These are phyloP conservation scores for Napeogenes inachia DNA, from an alignment of 2,888 invertebrate species.

Conservation along the genomic window DNA sequence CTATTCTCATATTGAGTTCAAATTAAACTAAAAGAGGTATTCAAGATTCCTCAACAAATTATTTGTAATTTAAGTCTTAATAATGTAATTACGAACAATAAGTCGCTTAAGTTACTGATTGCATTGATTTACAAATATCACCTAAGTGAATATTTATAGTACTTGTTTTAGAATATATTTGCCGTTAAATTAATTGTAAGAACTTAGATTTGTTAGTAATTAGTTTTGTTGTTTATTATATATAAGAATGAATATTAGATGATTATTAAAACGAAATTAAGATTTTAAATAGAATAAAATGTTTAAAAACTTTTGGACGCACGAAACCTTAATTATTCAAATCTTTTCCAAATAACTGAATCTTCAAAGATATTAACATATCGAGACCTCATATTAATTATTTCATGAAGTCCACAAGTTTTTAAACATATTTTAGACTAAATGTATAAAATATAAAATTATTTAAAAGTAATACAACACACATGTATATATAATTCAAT, in stretches of 20 bases:
- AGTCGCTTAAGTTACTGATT: background rate
- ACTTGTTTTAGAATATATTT: background rate
- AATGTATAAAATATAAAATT: background rate
- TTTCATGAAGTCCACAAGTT: background rate
- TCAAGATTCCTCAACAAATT: constrained; percentile 5
- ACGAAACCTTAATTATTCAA: too few relatives aligned
- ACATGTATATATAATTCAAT: background rate
- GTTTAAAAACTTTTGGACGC: too few relatives aligned
- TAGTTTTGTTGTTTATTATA: too few relatives aligned
- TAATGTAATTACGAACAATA: background rate
- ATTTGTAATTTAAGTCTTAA: constrained; percentile 7
- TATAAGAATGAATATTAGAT: too few relatives aligned
- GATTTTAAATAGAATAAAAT: too few relatives aligned
- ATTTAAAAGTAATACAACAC: background rate
- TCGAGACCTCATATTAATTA: background rate
- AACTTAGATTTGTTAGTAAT: too few relatives aligned
- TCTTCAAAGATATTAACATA: too few relatives aligned
- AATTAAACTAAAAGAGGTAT: constrained; percentile 53
- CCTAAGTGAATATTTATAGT: background rate
- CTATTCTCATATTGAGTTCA: constrained; percentile 55
- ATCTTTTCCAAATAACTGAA: too few relatives aligned
- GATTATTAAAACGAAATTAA: too few relatives aligned
- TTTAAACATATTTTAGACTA: background rate
- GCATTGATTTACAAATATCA: background rate
- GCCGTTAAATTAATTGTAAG: too few relatives aligned